Base-by-base conservation (phyloP, 1,140 invertebrate species). In the Aplysia californica region DNA sequence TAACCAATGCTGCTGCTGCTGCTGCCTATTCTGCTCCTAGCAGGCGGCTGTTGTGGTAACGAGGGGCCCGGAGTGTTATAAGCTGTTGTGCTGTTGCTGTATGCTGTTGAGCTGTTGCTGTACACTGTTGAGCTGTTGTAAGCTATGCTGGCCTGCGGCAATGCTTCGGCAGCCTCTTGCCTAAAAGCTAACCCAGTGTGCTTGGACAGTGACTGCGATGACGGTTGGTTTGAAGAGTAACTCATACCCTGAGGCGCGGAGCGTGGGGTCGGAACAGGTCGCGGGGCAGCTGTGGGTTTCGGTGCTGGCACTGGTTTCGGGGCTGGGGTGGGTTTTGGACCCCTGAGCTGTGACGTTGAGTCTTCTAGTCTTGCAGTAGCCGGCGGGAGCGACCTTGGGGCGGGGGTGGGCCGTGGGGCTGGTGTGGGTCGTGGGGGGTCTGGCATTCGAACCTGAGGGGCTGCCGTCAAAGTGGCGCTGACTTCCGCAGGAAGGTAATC, bases 251-350 rank as follows among this genome's bases (percentile, higher is more conserved):
- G n/a, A 39, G 6, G 6, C 41, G 55, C 6, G 6, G n/a, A 0
- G 70, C 1, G 21, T 66, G 64, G 64, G 64, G 64, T 23, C 18
- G 21, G 23, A 29, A 20, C 10, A 36, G 21, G 26, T 15, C 64
- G 31, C 6, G 6, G 10, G 26, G 64, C 15, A 10, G 58, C 70
- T 21, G 33, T 5, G 21, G 70, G 70, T 21, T 36, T 72, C 35
- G 31, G 70, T 36, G 70, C 1, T 3, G 44, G 6, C 3, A 39
- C 55, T 23, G 70, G 70, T 39, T 61, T 72, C 23, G 70, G 70
- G 1, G 41, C 56, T 33, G 50, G 3, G 1, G 68, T 36, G 29
- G 36, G 15, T 29, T 55, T 3, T 15, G 39, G 3, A 41, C 33
- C 18, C 18, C 15, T 31, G 4, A 2, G 18, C 21, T 56, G 18